Conservation (phyloP, 2,113 vertebrate species). For the Dipodomys stephensi region DNA sequence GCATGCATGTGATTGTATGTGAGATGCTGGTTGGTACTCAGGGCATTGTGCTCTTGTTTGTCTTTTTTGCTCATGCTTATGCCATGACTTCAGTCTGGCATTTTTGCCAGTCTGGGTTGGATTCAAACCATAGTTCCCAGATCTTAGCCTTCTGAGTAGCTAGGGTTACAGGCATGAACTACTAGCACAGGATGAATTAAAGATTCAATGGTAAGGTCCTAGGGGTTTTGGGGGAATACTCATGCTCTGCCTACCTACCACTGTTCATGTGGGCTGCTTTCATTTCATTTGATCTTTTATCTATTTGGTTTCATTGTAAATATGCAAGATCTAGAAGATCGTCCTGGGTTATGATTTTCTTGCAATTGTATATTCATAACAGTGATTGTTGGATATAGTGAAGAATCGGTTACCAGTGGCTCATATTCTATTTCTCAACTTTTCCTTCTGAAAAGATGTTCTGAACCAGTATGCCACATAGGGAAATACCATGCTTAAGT, state of each 20-base stretch:
- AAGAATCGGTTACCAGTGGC: not conserved
- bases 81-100: too few relatives aligned
- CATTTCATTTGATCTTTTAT: not conserved
- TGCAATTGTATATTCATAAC: not conserved
- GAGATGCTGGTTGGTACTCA: too few relatives aligned
- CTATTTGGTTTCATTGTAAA: not conserved
- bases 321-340: not conserved
- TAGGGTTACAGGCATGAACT: too few relatives aligned
- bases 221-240: not conserved
- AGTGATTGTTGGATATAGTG: not conserved
- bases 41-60: too few relatives aligned
- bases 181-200: not conserved
- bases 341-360: not conserved
- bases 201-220: not conserved
- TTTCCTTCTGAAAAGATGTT: slow-evolving; percentile 27
- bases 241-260: not conserved
- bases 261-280: too few relatives aligned
- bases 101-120: too few relatives aligned
- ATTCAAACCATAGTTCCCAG: too few relatives aligned
- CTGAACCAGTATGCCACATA: not conserved
- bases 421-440: not conserved
- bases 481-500: not conserved
- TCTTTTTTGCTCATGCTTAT: too few relatives aligned
- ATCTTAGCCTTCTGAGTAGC: too few relatives aligned
- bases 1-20: too few relatives aligned